These are phyloP conservation scores for Corythornis vintsioides DNA, from an alignment of 2,113 vertebrate genomes.

Conservation along the genomic window DNA sequence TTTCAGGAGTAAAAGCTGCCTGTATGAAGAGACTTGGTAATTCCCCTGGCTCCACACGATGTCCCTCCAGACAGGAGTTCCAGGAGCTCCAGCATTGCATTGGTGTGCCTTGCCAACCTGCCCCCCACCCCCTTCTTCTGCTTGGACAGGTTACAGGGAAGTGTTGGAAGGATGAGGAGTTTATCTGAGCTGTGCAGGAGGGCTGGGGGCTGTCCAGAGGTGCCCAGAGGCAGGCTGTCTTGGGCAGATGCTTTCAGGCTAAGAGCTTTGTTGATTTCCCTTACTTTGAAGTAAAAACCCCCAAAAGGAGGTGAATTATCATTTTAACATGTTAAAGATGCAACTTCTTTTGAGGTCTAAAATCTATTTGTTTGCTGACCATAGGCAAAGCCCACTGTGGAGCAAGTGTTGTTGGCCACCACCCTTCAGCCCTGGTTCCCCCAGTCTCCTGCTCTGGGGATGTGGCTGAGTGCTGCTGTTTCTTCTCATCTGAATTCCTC, in stretches of 20 bases:
- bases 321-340: background rate
- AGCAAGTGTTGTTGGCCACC: background rate
- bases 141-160: background rate
- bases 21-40: constrained; percentile 18
- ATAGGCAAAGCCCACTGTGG: background rate
- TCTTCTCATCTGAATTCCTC: background rate
- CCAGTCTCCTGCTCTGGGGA: rapidly evolving
- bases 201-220: background rate
- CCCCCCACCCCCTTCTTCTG: background rate
- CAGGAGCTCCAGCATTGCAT: background rate
- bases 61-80: background rate
- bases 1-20: constrained; percentile 24
- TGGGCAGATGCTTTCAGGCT: background rate
- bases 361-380: background rate
- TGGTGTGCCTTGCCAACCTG: background rate
- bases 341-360: background rate
- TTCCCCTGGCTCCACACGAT: background rate
- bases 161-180: no score
- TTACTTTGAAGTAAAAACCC: background rate
- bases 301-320: background rate
- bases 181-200: no score
- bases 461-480: background rate
- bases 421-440: background rate
- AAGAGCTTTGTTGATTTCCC: background rate
- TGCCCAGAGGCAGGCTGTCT: background rate